Evolutionary conservation across 2,888 invertebrate species (phyloP), one percentile per base, ranked within the genome.

Genomic region (Agrotis clavis): DNA sequence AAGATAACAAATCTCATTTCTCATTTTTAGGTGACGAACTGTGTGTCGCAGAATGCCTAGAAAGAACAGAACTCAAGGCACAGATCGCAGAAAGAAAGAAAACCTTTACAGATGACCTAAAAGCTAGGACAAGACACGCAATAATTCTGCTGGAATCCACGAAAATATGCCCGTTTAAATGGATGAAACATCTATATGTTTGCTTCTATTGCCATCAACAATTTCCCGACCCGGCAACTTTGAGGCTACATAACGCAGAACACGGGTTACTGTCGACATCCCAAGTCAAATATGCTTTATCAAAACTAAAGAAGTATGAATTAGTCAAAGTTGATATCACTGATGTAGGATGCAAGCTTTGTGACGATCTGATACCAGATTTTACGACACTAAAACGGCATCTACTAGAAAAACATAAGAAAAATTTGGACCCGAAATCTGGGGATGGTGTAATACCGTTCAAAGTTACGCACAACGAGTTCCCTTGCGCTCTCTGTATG

Each of bases 21-120:
- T 94, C 90, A 90, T 93, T 95, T 95, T 92, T 95, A 95, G 95
- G 94, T 95, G 89, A 92, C 68, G 90, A 85, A 77, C 86, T 86
- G 45, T 79, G 81, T 77, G 82, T 75, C 56, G 74, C 82, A 67
- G 85, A 75, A 63, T 60, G 51, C 60, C 48, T 75, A 71, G 78
- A 84, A 74, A 82, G 65, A 57, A 76, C 67, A 67, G 79, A 85
- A 82, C 75, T 72, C 21, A 66, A 76, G 57, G 61, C 75, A 74
- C 61, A 63, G 53, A 71, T 74, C 30, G 84, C 73, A 18, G 84
- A 85, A 82, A 70, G 79, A 83, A 85, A 81, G 77, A 88, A 88
- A 79, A 85, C 79, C 64, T 75, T 86, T 66, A 87, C 85, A 3
- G 90, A 92, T 35, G 89, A 91, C 61, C 84, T 92, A 51, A 91